These are phyloP conservation scores for Ariolimax columbianus DNA, from an alignment of 2,888 invertebrate species.

Conservation along the genomic window DNA sequence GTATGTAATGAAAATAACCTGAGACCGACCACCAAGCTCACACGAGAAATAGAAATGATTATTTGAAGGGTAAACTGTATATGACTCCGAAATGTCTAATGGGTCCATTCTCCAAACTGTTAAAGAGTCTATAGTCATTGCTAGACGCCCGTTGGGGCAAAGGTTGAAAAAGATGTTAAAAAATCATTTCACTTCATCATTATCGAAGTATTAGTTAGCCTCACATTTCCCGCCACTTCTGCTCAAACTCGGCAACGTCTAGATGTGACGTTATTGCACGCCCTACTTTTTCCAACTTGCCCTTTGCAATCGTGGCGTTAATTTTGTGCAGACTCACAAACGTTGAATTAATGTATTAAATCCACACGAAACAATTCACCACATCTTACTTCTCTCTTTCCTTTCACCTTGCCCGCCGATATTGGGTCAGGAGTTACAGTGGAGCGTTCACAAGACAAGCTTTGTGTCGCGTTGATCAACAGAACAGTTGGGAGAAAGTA, in stretches of 20 bases:
- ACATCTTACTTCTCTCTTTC: not conserved
- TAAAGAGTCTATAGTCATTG: too few species aligned
- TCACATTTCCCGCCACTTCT: not conserved
- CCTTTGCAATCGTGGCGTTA: not conserved
- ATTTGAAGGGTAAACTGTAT: too few species aligned
- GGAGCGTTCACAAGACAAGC: not conserved
- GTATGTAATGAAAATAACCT: too few species aligned
- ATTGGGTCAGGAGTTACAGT: not conserved
- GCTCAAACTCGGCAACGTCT: not conserved
- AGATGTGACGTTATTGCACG: not conserved
- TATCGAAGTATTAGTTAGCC: not conserved
- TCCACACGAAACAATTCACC: not conserved
- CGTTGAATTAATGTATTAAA: not conserved
- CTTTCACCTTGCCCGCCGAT: not conserved
- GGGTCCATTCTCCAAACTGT: too few species aligned
- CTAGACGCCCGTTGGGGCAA: too few species aligned
- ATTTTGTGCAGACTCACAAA: not conserved
- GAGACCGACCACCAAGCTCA: too few species aligned
- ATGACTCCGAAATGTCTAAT: too few species aligned
- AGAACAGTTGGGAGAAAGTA: not conserved
- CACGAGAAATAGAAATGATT: too few species aligned
- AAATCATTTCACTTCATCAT: slow-evolving; percentile 3
- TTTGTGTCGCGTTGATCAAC: not conserved
- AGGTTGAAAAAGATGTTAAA: too few species aligned
- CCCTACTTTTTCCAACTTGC: not conserved